These are phyloP conservation scores for Anoplopoma fimbria DNA, from an alignment of 2,113 vertebrate species.

Conservation along the genomic window DNA sequence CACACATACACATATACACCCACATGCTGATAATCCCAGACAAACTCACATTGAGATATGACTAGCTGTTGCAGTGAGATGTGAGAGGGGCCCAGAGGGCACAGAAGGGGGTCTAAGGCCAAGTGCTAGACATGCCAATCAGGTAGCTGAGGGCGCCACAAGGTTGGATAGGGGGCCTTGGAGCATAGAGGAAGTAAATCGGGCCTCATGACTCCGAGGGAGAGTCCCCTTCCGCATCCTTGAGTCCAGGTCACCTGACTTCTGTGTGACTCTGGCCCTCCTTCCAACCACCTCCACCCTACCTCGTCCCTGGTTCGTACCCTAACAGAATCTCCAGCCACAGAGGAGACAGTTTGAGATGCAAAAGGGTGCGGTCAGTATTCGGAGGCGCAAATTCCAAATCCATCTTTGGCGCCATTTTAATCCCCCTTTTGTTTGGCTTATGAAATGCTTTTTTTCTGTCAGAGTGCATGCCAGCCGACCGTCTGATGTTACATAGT, in stretches of 20 bases:
- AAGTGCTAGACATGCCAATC: constrained; percentile 62
- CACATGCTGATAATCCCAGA: constrained; percentile 54
- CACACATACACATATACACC: constrained; percentile 18
- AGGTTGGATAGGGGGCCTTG: constrained; percentile 35
- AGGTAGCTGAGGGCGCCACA: constrained; percentile 45
- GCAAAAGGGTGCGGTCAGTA: constrained; percentile 31
- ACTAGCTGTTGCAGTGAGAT: constrained; percentile 29
- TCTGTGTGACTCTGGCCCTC: not conserved
- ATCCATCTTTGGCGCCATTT: constrained; percentile 63
- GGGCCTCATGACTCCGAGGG: not conserved
- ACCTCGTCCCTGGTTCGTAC: constrained; percentile 4
- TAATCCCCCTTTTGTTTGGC: constrained; percentile 72
- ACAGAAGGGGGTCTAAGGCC: constrained; percentile 36
- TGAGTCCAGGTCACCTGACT: constrained; percentile 52
- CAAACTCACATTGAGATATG: constrained; percentile 59
- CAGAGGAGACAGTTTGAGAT: constrained; percentile 39
- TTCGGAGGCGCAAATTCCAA: constrained; percentile 54
- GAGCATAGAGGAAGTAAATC: constrained; percentile 29
- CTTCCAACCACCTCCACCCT: constrained; percentile 1
- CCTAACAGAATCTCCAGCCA: not conserved
- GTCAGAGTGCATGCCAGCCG: constrained; percentile 52
- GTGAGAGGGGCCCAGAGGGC: constrained; percentile 35
- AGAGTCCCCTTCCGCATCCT: constrained; percentile 26
- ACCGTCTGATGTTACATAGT: constrained; percentile 63
- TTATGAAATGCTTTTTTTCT: constrained; percentile 53